Conservation (phyloP, 2,113 vertebrate species). For the Aix galericulata region DNA sequence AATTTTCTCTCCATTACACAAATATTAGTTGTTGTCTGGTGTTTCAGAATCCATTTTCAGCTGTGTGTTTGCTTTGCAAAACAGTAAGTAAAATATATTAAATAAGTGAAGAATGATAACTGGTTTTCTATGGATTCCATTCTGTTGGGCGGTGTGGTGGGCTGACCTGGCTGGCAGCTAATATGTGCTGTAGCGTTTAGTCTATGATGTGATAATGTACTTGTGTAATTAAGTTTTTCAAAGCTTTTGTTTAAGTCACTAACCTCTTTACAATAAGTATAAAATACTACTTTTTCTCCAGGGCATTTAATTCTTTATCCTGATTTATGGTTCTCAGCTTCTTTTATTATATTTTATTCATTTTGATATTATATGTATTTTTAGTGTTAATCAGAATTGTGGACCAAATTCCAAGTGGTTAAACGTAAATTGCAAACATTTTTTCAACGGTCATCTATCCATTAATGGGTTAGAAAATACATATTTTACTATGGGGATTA, state of each 20-base stretch:
- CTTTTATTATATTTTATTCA: neutral
- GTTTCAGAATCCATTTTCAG: neutral
- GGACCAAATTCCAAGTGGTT: neutral
- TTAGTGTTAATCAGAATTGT: neutral
- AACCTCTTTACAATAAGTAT: neutral
- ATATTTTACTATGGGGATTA: neutral
- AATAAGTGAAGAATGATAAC: neutral
- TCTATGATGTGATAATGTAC: neutral
- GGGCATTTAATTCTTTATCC: neutral
- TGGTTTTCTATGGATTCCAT: neutral
- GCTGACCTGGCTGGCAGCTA: neutral
- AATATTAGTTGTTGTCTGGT: neutral
- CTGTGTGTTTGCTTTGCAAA: neutral
- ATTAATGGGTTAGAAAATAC: neutral
- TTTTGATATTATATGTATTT: neutral
- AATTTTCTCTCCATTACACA: neutral
- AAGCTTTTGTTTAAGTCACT: neutral
- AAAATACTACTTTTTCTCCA: neutral
- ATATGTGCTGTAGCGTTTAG: neutral
- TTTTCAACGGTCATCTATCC: neutral
- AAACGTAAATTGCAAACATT: neutral
- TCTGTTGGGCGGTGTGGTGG: neutral
- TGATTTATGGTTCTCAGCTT: neutral
- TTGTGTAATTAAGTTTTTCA: neutral
- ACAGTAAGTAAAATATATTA: neutral